These are phyloP conservation scores for Propithecus coquereli DNA, from an alignment of 2,113 vertebrate genomes.

Conservation along the genomic window DNA sequence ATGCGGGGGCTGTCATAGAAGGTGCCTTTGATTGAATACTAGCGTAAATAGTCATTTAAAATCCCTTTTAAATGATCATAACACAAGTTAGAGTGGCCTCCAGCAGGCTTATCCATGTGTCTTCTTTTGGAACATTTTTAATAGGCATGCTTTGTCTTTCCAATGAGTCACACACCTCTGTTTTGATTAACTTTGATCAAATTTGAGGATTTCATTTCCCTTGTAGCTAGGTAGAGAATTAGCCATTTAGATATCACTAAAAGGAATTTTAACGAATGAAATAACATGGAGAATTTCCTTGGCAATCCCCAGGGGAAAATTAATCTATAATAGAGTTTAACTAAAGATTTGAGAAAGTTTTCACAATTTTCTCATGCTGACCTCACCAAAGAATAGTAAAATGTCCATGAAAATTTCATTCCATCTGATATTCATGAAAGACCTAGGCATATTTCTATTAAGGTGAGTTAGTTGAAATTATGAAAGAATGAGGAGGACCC, in stretches of 20 bases:
- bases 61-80: conserved; percentile 59
- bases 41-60: conserved; percentile 71
- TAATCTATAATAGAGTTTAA: conserved; percentile 1
- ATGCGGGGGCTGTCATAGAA: conserved; percentile 35
- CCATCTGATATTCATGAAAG: not conserved
- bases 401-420: not conserved
- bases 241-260: conserved; percentile 47
- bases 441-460: not conserved
- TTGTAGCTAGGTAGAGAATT: conserved; percentile 59
- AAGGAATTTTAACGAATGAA: conserved; percentile 67
- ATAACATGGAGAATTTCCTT: conserved; percentile 41
- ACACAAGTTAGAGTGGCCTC: conserved; percentile 61
- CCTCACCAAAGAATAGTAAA: not conserved
- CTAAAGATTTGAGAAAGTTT: conserved; percentile 23
- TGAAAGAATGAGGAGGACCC: not conserved
- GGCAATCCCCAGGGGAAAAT: conserved; percentile 32
- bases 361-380: conserved; percentile 57
- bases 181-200: conserved; percentile 71
- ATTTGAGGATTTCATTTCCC: conserved; percentile 54
- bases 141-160: conserved; percentile 65
- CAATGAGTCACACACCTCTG: conserved; percentile 60
- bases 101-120: conserved; percentile 38
- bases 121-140: conserved; percentile 66
- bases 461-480: not conserved
- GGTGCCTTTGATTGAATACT: conserved; percentile 57